phyloP scores from a whole-genome alignment of 2,797 vertebrate species.

The Acanthis flammea region DNA sequence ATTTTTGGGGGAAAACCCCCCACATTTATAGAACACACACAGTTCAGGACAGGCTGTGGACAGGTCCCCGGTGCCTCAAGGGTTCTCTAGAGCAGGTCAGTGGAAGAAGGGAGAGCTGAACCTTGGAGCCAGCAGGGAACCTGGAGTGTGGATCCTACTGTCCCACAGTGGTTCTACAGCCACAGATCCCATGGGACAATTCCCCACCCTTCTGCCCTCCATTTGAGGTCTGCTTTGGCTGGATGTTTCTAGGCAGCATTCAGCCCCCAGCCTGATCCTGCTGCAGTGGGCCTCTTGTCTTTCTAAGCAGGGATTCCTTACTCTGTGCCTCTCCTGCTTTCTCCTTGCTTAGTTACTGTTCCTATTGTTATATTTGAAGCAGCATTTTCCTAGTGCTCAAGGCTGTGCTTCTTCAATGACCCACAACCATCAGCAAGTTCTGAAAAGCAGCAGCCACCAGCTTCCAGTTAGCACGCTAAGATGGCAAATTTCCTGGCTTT shows the following conservation, averaged over 20 bases:
- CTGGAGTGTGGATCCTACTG: accelerated
- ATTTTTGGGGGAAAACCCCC: accelerated
- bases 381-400: neutral
- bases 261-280: neutral
- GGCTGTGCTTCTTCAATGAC: neutral
- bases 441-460: neutral
- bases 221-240: neutral
- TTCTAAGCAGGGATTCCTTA: neutral
- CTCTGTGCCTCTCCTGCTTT: neutral
- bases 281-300: neutral
- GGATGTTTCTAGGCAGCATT: neutral
- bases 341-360: neutral
- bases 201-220: neutral
- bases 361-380: neutral
- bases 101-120: neutral
- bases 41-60: neutral
- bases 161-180: neutral
- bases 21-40: accelerated
- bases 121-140: neutral
- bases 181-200: accelerated
- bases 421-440: neutral
- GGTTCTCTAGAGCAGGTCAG: neutral
- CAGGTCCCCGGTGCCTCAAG: accelerated
- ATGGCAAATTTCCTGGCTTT: neutral
- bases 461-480: neutral